A percentile compares a stretch with the other conserved stretches of the same genome.
phyloP scores from a whole-genome alignment of 2,113 vertebrate species.

The Hemiscyllium ocellatum region DNA sequence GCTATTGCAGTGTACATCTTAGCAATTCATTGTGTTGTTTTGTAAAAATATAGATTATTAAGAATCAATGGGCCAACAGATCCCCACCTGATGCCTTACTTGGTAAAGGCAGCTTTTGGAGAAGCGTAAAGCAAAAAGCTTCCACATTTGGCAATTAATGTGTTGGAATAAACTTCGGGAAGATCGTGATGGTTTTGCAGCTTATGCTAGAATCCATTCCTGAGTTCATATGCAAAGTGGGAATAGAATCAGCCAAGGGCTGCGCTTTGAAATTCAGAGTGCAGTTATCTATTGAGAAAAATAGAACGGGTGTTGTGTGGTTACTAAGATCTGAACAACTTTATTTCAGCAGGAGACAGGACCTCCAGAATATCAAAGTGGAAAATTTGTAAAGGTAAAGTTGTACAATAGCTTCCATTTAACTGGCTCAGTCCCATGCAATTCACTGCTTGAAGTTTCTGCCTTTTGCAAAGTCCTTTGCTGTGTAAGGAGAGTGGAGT shows the following conservation, averaged over 20 bases:
- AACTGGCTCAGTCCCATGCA: neutral
- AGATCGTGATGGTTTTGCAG: no score
- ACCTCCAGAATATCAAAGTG: neutral
- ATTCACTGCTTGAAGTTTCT: neutral
- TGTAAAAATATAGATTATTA: neutral
- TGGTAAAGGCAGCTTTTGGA: neutral
- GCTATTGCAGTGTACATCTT: neutral
- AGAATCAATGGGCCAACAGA: neutral
- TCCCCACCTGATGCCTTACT: neutral
- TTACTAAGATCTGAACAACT: neutral
- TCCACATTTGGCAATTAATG: neutral
- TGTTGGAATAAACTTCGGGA: neutral
- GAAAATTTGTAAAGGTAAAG: neutral
- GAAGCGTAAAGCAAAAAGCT: neutral
- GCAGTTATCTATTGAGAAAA: neutral
- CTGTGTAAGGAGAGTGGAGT: neutral
- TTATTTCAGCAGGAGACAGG: neutral
- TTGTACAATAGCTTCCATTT: neutral
- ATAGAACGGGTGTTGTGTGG: neutral
- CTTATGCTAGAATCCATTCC: neutral
- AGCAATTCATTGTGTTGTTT: neutral
- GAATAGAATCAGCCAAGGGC: neutral
- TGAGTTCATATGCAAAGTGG: neutral
- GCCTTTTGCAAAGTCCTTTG: neutral
- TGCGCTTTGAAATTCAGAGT: no score